Percentiles rank a stretch among this genome's conserved stretches.
Conservation (phyloP, 2,113 vertebrate genomes). For the Pseudonaja textilis region DNA sequence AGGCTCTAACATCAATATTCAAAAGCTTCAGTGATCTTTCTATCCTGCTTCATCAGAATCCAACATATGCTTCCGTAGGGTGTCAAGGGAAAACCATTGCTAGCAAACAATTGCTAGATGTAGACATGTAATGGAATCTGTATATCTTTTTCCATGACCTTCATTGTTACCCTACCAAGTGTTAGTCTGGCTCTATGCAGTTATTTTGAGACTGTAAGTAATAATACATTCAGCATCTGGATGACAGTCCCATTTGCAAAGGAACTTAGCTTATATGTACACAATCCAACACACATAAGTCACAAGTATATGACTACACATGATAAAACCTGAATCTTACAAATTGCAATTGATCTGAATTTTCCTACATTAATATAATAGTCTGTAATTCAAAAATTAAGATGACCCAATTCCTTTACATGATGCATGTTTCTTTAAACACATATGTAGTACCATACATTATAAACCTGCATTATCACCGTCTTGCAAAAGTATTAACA, state of each 20-base stretch:
- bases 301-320: neutral
- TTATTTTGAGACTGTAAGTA: neutral
- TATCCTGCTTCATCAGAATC: neutral
- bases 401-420: neutral
- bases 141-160: neutral
- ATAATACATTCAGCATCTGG: neutral
- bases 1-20: neutral
- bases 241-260: neutral
- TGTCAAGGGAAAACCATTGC: neutral
- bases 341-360: neutral
- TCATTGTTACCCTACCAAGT: neutral
- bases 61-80: neutral
- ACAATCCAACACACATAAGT: neutral
- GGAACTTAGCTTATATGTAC: neutral
- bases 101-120: neutral
- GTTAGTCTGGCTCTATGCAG: neutral
- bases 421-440: neutral
- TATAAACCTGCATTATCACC: neutral
- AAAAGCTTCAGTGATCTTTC: neutral
- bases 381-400: neutral
- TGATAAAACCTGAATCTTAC: neutral
- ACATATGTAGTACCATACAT: neutral
- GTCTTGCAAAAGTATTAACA: neutral
- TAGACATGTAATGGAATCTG: neutral
- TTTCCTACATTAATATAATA: neutral